phyloP scores from a whole-genome alignment of 2,113 vertebrate genomes.

The Pachycephala philippinensis region DNA sequence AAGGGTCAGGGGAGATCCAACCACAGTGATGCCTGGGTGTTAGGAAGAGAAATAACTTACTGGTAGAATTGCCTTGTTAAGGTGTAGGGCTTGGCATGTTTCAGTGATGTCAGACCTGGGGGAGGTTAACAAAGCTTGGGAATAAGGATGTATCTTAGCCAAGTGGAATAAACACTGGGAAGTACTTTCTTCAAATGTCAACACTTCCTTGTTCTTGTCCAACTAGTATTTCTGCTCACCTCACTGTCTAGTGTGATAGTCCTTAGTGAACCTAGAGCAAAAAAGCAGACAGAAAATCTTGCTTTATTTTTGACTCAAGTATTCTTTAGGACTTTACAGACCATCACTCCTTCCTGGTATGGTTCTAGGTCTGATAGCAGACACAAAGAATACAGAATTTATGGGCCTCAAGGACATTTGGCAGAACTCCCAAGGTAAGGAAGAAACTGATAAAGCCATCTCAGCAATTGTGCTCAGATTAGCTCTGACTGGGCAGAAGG shows the following conservation, averaged over 20 bases:
- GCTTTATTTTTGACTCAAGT: background rate
- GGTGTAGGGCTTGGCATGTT: background rate
- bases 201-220: background rate
- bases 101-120: background rate
- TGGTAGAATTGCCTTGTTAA: background rate
- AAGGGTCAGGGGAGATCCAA: background rate
- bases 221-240: background rate
- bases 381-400: background rate
- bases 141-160: background rate
- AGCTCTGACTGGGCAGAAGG: background rate
- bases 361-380: background rate
- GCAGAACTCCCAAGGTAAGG: background rate
- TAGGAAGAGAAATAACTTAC: background rate
- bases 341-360: background rate
- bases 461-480: background rate
- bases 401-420: background rate
- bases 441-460: background rate
- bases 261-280: background rate
- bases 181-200: background rate
- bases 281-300: background rate
- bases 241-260: background rate
- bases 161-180: background rate
- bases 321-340: background rate
- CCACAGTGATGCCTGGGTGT: background rate
- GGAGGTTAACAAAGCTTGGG: background rate